Percentiles rank a stretch among this genome's conserved stretches.
Conservation (phyloP, 2,113 vertebrate species). For the Brachyistius frenatus region DNA sequence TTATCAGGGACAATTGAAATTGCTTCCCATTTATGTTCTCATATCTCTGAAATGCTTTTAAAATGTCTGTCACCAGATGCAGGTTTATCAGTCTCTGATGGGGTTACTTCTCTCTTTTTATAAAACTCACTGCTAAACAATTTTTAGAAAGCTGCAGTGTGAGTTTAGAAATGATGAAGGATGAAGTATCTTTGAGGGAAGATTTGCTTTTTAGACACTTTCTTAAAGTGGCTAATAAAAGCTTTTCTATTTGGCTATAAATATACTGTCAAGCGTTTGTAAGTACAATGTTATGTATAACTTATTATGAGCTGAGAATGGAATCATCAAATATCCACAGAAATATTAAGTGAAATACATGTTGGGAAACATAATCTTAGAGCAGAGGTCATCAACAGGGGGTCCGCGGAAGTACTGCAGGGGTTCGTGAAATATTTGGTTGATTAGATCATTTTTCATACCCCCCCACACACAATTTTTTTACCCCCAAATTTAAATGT, state of each 20-base stretch:
- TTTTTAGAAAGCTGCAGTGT: neutral
- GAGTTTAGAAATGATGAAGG: constrained; percentile 6
- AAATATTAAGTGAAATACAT: neutral
- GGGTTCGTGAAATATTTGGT: too few species aligned
- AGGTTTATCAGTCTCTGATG: constrained; percentile 16
- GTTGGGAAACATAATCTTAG: neutral
- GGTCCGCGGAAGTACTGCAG: too few species aligned
- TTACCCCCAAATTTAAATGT: too few species aligned
- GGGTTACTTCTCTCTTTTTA: constrained; percentile 1
- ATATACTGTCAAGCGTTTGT: neutral
- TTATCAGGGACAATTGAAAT: constrained; percentile 28
- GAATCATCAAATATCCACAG: neutral
- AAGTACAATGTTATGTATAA: neutral
- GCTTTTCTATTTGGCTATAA: neutral
- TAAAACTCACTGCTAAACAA: constrained; percentile 13
- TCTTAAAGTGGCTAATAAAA: neutral
- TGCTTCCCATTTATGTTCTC: constrained; percentile 28
- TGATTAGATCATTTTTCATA: too few species aligned
- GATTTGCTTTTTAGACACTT: neutral
- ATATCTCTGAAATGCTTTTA: constrained; percentile 39
- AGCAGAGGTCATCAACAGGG: too few species aligned
- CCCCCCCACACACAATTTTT: too few species aligned
- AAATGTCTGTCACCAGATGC: constrained; percentile 32
- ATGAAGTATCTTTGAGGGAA: constrained; percentile 11
- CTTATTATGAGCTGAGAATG: neutral